These are phyloP conservation scores for Cotesia vestalis DNA, from an alignment of 1,140 invertebrate species.

Conservation along the genomic window DNA sequence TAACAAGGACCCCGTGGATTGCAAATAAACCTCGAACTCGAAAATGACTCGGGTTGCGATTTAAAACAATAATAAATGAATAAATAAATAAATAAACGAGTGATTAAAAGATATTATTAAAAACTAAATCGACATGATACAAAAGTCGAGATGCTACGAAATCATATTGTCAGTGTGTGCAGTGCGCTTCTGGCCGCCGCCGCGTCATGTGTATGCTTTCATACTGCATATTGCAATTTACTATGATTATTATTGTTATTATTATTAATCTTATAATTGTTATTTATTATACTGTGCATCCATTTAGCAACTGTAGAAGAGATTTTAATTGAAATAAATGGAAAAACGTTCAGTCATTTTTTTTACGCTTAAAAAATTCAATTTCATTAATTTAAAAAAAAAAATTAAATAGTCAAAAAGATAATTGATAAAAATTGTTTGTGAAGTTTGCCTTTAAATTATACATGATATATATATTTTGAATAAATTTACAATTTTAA, in stretches of 20 bases:
- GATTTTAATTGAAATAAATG: too few species aligned
- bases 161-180: slow-evolving; percentile 65
- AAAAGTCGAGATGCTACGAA: slow-evolving; percentile 45
- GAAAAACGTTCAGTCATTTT: too few species aligned
- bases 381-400: too few species aligned
- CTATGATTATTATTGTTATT: slow-evolving; percentile 42
- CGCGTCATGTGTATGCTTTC: slow-evolving; percentile 44
- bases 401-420: too few species aligned
- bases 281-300: slow-evolving; percentile 6
- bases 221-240: slow-evolving; percentile 37
- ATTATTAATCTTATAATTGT: slow-evolving; percentile 21
- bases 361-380: too few species aligned
- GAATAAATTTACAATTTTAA: too few species aligned
- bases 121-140: slow-evolving; percentile 17
- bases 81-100: not conserved
- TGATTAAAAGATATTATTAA: too few species aligned
- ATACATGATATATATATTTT: too few species aligned
- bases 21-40: slow-evolving; percentile 34
- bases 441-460: too few species aligned
- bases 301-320: too few species aligned
- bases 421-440: too few species aligned
- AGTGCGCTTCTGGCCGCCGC: slow-evolving; percentile 61
- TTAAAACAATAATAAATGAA: not conserved
- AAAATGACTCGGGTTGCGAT: slow-evolving; percentile 34
- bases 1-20: slow-evolving; percentile 27